Conservation (phyloP, 2,888 invertebrate species). For the Cephus sareptanus region DNA sequence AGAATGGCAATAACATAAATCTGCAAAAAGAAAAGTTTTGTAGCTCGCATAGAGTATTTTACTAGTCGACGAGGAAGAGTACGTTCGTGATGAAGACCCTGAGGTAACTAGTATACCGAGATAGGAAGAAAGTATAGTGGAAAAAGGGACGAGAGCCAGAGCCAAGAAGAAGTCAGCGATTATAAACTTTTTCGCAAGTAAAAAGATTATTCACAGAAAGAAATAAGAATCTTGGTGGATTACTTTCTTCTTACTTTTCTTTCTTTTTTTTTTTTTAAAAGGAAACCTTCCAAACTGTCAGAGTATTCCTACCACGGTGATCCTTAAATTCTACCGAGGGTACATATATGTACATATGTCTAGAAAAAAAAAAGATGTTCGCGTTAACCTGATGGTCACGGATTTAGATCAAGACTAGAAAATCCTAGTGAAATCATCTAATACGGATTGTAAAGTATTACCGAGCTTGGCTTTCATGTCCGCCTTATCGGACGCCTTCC, state of each 20-base stretch:
- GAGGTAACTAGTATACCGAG: neutral
- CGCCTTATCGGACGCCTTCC: constrained; percentile 88
- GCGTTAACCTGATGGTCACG: neutral
- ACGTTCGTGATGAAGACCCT: neutral
- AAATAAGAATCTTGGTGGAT: constrained; percentile 28
- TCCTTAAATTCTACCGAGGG: neutral
- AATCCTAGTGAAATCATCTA: neutral
- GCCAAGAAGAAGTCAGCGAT: constrained; percentile 23
- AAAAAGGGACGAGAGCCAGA: neutral
- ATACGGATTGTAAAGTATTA: constrained; percentile 59
- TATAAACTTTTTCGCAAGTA: constrained; percentile 34
- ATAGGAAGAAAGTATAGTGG: neutral
- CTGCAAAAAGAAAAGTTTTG: neutral
- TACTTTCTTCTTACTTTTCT: constrained; percentile 11
- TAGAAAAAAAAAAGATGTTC: neutral
- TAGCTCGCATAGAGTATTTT: neutral
- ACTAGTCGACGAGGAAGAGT: neutral
- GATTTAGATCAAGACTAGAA: neutral
- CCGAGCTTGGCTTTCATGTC: constrained; percentile 95
- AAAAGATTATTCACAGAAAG: constrained; percentile 15
- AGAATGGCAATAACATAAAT: neutral
- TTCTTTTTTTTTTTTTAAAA: neutral
- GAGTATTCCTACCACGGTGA: neutral
- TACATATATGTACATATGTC: neutral
- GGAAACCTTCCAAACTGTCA: neutral